Base-by-base conservation (phyloP, 2,113 vertebrate genomes). In the Microtus montanus region DNA sequence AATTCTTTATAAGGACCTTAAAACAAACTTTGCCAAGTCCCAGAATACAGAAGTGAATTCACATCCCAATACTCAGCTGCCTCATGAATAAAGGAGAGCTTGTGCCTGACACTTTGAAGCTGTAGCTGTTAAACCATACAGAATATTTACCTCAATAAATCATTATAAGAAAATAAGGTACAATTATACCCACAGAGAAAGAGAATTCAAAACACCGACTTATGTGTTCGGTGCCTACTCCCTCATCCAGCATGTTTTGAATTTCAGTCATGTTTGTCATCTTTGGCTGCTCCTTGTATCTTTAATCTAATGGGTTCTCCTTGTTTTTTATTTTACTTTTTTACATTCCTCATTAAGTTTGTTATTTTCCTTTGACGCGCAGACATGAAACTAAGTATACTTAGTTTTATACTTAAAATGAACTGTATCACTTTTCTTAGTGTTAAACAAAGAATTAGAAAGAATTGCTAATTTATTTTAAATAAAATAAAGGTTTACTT, bases 121-220 rank as follows among this genome's bases (percentile, higher is more conserved):
- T 97, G 98, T 98, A 98, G 98, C 98, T 98, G 98, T 98, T 99
- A 99, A 99, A 98, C 98, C 98, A 98, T 98, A 98, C 98, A 98
- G 98, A 98, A 98, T 99, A 98, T 99, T 99, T 99, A 98, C 98
- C 98, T 98, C 98, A 98, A 99, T 99, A 99, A 99, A 99, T 99
- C 98, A 99, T 99, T 98, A 98, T 98, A 98, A 98, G 98, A 98
- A 99, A 99, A 98, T 98, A 98, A 98, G 98, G 98, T 98, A 98
- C 98, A 98, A 98, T 99, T 99, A 99, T 98, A 98, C 98, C 98
- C 98, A 98, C 98, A 98, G 98, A 98, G 98, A 98, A 98, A 98
- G 98, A 98, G 98, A 98, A 98, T 98, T 98, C 97, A 98, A 98
- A 98, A 98, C 98, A 98, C 97, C 98, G 98, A 98, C 98, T 98